Evolutionary conservation across 2,797 vertebrate species (phyloP), one percentile per base, ranked within the genome.

Genomic region (Malacoctenus gilli): DNA sequence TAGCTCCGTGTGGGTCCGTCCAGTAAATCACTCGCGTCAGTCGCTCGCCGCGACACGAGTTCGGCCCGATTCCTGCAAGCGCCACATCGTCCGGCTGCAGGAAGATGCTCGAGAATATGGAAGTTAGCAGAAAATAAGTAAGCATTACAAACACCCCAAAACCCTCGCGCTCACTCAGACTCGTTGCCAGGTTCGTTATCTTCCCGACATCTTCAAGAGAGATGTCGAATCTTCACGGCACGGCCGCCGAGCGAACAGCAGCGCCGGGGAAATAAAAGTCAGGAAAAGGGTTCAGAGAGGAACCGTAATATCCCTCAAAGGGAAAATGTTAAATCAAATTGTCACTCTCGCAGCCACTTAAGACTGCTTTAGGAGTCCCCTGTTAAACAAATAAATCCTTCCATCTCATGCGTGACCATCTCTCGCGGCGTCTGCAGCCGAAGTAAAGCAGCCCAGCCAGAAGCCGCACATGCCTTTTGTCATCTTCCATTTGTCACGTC

Each of bases 71-170:
- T n/a, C n/a, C n/a, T n/a, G n/a, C n/a, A n/a, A n/a, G n/a, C n/a
- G n/a, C n/a, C n/a, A n/a, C n/a, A n/a, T n/a, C n/a, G n/a, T n/a
- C n/a, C n/a, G n/a, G n/a, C n/a, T n/a, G n/a, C n/a, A 25, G 23
- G 23, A 25, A 25, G 23, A 28, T 28, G 25, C 5, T 5, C 25
- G 6, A 9, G n/a, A n/a, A n/a, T n/a, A n/a, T 39, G 11, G 43
- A 51, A 53, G 57, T 60, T 77, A 59, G 46, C 41, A 53, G 36
- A n/a, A n/a, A n/a, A n/a, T n/a, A n/a, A n/a, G n/a, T n/a, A n/a
- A n/a, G n/a, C 48, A 60, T 39, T 58, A 49, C 16, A 25, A 58
- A 58, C 31, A 23, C n/a, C n/a, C n/a, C 38, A 35, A 61, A 12
- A 18, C 4, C 48, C 20, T 37, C 22, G 38, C 23, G 35, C 50